Evolutionary conservation across 2,113 vertebrate genomes (phyloP).

Genomic region (Eptesicus fuscus): DNA sequence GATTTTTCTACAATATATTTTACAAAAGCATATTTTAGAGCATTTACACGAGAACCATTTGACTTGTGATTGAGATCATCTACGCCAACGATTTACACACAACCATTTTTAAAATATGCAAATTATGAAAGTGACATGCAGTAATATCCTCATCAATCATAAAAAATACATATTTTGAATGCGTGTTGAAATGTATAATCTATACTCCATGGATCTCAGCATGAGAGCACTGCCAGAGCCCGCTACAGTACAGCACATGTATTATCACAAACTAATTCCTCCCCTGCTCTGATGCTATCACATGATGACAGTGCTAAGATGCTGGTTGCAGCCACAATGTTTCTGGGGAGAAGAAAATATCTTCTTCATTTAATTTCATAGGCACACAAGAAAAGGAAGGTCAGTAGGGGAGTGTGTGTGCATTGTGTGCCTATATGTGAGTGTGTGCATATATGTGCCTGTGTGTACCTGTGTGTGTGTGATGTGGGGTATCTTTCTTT

Average conservation of each 20-base stretch:
- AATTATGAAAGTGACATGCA: slow-evolving; percentile 61
- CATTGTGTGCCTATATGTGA: background rate
- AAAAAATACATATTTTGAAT: slow-evolving; percentile 65
- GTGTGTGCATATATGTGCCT: fast-evolving
- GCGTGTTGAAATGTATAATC: slow-evolving; percentile 58
- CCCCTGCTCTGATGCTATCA: background rate
- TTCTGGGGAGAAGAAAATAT: background rate
- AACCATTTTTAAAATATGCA: slow-evolving; percentile 3
- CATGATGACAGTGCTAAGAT: background rate
- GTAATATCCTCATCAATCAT: slow-evolving; percentile 75
- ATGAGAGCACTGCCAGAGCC: background rate
- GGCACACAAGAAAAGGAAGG: background rate
- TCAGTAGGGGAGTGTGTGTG: no score
- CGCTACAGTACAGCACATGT: background rate
- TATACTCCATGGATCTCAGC: slow-evolving; percentile 68
- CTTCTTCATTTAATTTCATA: slow-evolving; percentile 35
- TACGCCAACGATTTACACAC: background rate
- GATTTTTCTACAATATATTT: slow-evolving; percentile 42
- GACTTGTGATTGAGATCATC: slow-evolving; percentile 56
- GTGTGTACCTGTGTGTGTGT: no score
- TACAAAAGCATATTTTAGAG: slow-evolving; percentile 1
- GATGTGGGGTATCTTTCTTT: background rate
- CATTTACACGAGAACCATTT: background rate
- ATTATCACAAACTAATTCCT: slow-evolving; percentile 51
- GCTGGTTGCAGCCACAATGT: background rate